Evolutionary conservation across 2,888 invertebrate species (phyloP).

Genomic region (Aproaerema taeniolella): DNA sequence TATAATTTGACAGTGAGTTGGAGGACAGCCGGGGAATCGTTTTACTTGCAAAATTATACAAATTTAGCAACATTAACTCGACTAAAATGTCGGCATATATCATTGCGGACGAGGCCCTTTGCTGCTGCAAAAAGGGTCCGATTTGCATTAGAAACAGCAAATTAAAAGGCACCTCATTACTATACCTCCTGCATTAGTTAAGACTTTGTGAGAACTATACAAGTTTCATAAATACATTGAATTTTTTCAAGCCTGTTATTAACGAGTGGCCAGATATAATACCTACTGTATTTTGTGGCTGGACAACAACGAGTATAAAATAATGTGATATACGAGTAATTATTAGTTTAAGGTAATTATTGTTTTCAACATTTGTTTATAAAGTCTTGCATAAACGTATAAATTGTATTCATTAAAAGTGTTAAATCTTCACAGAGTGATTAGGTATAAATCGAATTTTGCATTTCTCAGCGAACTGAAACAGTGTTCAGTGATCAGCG

Average conservation of each 20-base stretch:
- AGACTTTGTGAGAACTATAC: no score
- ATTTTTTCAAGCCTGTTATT: no score
- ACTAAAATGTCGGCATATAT: constrained; percentile 44
- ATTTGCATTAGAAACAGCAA: constrained; percentile 39
- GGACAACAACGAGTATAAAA: no score
- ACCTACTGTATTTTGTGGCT: no score
- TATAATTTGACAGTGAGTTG: constrained; percentile 30
- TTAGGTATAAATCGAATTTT: constrained; percentile 14
- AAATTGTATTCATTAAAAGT: no score
- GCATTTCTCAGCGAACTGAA: constrained; percentile 22
- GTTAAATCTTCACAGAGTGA: no score
- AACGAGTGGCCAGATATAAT: no score
- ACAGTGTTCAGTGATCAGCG: constrained; percentile 14
- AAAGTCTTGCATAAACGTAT: no score
- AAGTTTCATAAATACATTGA: no score
- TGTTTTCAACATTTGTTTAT: no score
- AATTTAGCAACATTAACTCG: constrained; percentile 40
- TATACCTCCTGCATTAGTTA: constrained; percentile 5
- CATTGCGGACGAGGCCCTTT: constrained; percentile 39
- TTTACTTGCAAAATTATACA: constrained; percentile 45
- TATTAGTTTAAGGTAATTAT: no score
- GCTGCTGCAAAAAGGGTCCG: constrained; percentile 36
- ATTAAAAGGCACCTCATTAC: constrained; percentile 31
- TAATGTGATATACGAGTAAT: no score
- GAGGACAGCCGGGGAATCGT: constrained; percentile 37